Percentiles rank a stretch among this genome's conserved stretches.
Conservation (phyloP, 2,113 vertebrate species). For the Thermophis baileyi region DNA sequence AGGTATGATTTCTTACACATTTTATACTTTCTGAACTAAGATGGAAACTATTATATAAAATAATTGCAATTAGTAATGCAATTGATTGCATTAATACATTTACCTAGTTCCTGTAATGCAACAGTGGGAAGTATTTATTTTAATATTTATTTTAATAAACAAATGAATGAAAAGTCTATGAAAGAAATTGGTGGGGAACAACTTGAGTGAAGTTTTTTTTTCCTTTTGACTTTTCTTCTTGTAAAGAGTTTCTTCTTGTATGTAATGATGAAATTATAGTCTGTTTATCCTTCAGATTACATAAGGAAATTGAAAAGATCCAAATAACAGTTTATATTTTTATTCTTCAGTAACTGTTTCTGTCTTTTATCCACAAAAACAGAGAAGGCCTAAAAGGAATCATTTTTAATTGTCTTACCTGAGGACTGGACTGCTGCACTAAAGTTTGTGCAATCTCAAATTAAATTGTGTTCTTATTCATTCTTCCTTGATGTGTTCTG, state of each 20-base stretch:
- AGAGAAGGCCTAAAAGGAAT: neutral
- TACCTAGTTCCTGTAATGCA: rapidly evolving
- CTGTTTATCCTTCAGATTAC: neutral
- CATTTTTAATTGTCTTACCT: neutral
- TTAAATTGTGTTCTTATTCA: slow-evolving; percentile 26
- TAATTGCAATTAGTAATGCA: neutral
- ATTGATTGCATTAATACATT: neutral
- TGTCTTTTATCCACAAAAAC: slow-evolving; percentile 12
- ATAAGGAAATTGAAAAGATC: slow-evolving; percentile 5
- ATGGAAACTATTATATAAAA: neutral
- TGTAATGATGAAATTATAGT: neutral
- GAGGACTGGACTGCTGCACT: neutral
- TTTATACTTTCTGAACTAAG: neutral
- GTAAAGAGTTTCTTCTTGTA: slow-evolving; percentile 11
- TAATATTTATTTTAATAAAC: neutral
- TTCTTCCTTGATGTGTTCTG: neutral
- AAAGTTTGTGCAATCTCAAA: slow-evolving; percentile 11
- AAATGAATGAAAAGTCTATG: neutral
- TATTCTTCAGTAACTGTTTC: neutral
- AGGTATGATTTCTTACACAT: slow-evolving; percentile 66
- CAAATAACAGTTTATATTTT: neutral
- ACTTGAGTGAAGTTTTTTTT: neutral
- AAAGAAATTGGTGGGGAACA: neutral
- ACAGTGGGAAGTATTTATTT: neutral
- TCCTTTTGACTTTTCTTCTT: neutral